Conservation (phyloP, 2,113 vertebrate genomes). For the Lagopus muta region DNA sequence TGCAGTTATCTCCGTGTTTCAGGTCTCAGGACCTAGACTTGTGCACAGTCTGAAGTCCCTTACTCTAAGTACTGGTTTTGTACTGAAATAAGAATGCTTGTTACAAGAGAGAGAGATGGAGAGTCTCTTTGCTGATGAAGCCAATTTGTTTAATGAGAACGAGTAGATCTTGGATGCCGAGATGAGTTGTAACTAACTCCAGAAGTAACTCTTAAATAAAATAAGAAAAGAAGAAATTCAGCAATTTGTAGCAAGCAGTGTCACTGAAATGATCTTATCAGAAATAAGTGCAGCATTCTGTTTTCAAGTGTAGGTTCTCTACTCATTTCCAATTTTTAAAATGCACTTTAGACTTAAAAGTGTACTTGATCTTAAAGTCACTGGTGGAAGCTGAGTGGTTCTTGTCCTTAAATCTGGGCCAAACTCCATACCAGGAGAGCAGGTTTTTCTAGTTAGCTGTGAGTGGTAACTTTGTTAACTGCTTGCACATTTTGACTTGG, state of each 20-base stretch:
- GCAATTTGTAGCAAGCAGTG: background rate
- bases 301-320: slow-evolving; percentile 12
- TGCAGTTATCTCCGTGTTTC: rapidly evolving
- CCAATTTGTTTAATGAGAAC: background rate
- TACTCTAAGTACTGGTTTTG: background rate
- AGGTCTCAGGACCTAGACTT: background rate
- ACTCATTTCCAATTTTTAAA: slow-evolving; percentile 33
- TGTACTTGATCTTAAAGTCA: slow-evolving; percentile 26
- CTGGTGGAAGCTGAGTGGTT: background rate
- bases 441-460: background rate
- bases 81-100: background rate
- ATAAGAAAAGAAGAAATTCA: background rate
- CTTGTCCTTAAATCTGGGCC: slow-evolving; percentile 7
- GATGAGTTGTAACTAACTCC: background rate
- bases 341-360: slow-evolving; percentile 50
- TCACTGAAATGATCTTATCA: slow-evolving; percentile 27
- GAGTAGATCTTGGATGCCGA: background rate
- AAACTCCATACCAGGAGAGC: background rate
- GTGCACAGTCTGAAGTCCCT: background rate
- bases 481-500: background rate
- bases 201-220: background rate
- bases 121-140: background rate
- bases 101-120: background rate
- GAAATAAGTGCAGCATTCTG: slow-evolving; percentile 27
- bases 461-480: background rate